Percentiles rank a stretch among this genome's conserved stretches.
phyloP scores from a whole-genome alignment of 2,797 vertebrate genomes.

The Dendrocincla tyrannina region DNA sequence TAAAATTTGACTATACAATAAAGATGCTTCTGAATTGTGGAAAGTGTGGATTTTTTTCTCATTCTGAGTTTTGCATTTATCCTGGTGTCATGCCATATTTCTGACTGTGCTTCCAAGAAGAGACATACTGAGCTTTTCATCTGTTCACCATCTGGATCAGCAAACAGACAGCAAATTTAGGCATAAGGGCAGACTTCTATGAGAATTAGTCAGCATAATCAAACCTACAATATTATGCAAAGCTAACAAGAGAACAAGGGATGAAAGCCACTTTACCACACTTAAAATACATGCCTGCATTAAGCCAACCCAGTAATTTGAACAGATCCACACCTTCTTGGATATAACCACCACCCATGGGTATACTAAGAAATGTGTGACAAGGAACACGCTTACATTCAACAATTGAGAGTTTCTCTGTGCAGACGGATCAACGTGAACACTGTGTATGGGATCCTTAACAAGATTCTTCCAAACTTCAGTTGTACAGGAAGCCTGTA shows the following conservation, averaged over 20 bases:
- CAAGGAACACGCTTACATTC: not conserved
- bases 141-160: slow-evolving; percentile 54
- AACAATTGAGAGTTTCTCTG: not conserved
- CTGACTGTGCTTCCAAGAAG: not conserved
- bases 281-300: not conserved
- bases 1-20: not conserved
- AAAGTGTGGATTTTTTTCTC: not conserved
- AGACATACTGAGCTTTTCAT: slow-evolving; percentile 52
- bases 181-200: not conserved
- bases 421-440: not conserved
- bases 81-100: not conserved
- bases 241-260: not conserved
- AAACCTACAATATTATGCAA: not conserved
- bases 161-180: slow-evolving; percentile 8
- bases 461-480: not conserved
- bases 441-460: not conserved
- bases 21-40: not conserved
- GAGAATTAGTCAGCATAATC: slow-evolving; percentile 4
- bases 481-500: not conserved
- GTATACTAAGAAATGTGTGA: not conserved
- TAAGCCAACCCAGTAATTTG: not conserved
- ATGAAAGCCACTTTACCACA: not conserved
- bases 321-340: not conserved
- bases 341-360: not conserved
- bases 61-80: not conserved